Conservation (phyloP, 2,888 invertebrate genomes). For the Dryadula phaetusa region DNA sequence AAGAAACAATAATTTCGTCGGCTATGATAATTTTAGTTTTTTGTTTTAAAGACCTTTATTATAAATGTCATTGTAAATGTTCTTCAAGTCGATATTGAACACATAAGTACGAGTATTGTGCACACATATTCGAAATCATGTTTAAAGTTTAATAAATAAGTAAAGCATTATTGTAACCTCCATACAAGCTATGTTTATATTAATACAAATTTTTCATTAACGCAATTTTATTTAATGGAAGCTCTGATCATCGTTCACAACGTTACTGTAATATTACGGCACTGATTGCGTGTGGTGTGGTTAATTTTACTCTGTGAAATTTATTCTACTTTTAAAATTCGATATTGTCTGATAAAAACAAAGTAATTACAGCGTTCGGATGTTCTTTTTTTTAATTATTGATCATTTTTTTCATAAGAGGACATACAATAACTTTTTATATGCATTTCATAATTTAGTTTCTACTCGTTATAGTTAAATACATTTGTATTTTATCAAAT, state of each 20-base stretch:
- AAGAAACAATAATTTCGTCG: too few species aligned
- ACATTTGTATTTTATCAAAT: too few species aligned
- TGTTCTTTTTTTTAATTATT: background rate
- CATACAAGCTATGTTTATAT: background rate
- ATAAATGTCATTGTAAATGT: too few species aligned
- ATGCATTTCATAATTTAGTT: too few species aligned
- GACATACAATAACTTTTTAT: too few species aligned
- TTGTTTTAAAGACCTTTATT: too few species aligned
- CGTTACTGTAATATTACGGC: background rate
- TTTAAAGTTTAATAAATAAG: too few species aligned
- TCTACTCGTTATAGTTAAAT: too few species aligned
- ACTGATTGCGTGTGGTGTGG: constrained; percentile 2
- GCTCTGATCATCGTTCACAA: background rate
- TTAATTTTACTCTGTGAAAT: constrained; percentile 5
- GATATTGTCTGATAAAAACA: constrained; percentile 3
- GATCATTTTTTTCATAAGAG: background rate
- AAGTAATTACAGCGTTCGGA: background rate
- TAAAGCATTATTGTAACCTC: background rate
- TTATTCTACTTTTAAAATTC: constrained; percentile 4
- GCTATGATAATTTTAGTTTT: too few species aligned
- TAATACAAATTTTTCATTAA: background rate
- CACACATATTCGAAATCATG: too few species aligned
- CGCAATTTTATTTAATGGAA: constrained; percentile 1
- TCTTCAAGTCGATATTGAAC: too few species aligned
- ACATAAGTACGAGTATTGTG: too few species aligned